phyloP scores from a whole-genome alignment of 1,140 invertebrate genomes.

The Anoplophora glabripennis region DNA sequence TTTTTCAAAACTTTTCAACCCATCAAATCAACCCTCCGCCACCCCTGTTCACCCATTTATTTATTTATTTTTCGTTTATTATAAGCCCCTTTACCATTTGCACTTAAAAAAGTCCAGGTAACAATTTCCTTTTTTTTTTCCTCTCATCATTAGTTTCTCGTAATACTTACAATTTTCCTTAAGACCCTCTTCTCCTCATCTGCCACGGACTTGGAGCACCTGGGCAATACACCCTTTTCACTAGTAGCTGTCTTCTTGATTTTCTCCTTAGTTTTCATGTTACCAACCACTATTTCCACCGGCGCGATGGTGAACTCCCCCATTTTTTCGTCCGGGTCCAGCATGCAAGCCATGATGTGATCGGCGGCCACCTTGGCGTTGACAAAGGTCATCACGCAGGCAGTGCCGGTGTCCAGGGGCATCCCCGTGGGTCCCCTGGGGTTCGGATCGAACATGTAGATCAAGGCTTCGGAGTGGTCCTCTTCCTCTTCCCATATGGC shows the following conservation, averaged over 20 bases:
- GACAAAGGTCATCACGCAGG: constrained; percentile 34
- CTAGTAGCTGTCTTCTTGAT: constrained; percentile 17
- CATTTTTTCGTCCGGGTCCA: constrained; percentile 21
- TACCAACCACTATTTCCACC: constrained; percentile 42
- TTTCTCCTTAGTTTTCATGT: constrained; percentile 23
- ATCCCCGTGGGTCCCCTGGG: constrained; percentile 52
- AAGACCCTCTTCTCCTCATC: constrained; percentile 28
- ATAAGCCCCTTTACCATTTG: no score
- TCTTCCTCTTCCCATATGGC: constrained; percentile 51
- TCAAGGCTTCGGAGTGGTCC: constrained; percentile 29
- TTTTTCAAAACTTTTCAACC: no score
- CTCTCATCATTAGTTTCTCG: no score
- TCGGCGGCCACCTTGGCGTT: constrained; percentile 38
- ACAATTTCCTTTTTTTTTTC: no score
- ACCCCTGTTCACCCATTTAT: no score
- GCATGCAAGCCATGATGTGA: constrained; percentile 38
- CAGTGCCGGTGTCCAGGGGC: constrained; percentile 32
- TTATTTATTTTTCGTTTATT: no score
- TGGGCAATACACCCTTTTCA: constrained; percentile 15
- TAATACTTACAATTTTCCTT: constrained; percentile 32
- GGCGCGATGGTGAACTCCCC: constrained; percentile 38
- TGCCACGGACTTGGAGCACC: constrained; percentile 15
- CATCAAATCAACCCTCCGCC: no score
- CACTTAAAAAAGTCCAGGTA: no score
- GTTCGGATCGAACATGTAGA: constrained; percentile 55